These are phyloP conservation scores for Plebejus anna DNA, from an alignment of 2,888 invertebrate genomes.

Conservation along the genomic window DNA sequence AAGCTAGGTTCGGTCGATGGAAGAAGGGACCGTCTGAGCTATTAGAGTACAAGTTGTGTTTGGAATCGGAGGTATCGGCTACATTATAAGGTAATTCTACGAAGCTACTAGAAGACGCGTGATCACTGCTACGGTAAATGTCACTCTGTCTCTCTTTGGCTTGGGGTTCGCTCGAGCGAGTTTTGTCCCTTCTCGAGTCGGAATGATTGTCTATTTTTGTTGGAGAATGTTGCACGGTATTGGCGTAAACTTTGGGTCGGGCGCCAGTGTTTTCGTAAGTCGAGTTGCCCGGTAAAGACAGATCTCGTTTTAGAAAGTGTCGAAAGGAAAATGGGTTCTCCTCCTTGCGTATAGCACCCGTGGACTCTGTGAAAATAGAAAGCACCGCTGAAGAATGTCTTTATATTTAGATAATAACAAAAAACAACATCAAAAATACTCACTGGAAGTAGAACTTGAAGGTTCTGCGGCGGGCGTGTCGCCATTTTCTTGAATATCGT, in stretches of 20 bases:
- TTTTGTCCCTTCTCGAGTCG: constrained; percentile 60
- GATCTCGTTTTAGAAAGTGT: constrained; percentile 87
- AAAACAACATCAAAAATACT: constrained; percentile 72
- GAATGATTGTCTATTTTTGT: constrained; percentile 61
- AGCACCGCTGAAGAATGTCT: constrained; percentile 51
- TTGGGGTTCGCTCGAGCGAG: constrained; percentile 54
- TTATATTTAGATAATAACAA: constrained; percentile 66
- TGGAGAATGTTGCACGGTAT: constrained; percentile 72
- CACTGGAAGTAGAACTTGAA: constrained; percentile 68
- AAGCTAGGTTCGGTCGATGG: constrained; percentile 67
- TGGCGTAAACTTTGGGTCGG: constrained; percentile 85
- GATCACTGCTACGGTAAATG: constrained; percentile 59
- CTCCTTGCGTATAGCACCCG: constrained; percentile 78
- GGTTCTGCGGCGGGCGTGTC: constrained; percentile 59
- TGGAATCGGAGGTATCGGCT: constrained; percentile 71
- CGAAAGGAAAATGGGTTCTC: constrained; percentile 92
- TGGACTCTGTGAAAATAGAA: constrained; percentile 63
- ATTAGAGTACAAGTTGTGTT: constrained; percentile 71
- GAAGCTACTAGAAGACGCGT: constrained; percentile 67
- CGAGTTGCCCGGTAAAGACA: constrained; percentile 72
- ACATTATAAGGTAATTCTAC: constrained; percentile 73
- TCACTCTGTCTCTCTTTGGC: constrained; percentile 64
- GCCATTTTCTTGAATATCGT: constrained; percentile 66
- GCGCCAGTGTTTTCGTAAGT: constrained; percentile 86
- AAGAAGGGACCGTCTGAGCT: constrained; percentile 63